phyloP scores from a whole-genome alignment of 2,113 vertebrate genomes.

The Argyrosomus japonicus region DNA sequence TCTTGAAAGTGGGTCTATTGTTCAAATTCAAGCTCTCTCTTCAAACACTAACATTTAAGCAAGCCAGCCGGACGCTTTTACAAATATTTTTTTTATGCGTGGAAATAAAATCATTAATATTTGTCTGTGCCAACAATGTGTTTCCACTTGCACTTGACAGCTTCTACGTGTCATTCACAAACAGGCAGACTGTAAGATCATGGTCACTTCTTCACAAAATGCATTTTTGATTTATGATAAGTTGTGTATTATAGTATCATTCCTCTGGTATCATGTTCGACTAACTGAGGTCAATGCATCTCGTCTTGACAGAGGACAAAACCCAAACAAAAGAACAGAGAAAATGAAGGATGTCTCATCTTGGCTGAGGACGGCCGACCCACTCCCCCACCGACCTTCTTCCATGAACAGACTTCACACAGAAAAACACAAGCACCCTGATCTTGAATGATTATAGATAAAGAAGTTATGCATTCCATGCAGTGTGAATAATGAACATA shows the following conservation, averaged over 20 bases:
- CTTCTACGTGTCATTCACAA: background rate
- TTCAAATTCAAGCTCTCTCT: conserved; percentile 60
- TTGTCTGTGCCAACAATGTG: conserved; percentile 22
- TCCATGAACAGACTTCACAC: conserved; percentile 25
- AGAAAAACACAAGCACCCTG: conserved; percentile 49
- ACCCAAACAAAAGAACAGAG: conserved; percentile 51
- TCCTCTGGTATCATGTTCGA: conserved; percentile 41
- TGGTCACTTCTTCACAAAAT: background rate
- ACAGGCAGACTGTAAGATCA: background rate
- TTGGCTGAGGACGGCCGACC: conserved; percentile 19
- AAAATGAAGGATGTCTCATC: conserved; percentile 32
- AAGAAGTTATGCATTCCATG: conserved; percentile 65
- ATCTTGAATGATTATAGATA: conserved; percentile 69
- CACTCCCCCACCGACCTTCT: conserved; percentile 14
- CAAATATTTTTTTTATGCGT: conserved; percentile 44
- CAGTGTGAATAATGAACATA: conserved; percentile 57
- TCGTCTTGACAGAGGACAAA: conserved; percentile 43
- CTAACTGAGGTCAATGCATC: conserved; percentile 31
- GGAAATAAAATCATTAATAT: conserved; percentile 45
- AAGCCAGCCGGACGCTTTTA: conserved; percentile 59
- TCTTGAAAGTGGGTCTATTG: conserved; percentile 75
- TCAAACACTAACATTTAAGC: conserved; percentile 65
- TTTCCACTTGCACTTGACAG: conserved; percentile 18
- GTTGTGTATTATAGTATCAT: background rate
- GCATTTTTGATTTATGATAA: conserved; percentile 6